Base-by-base conservation (phyloP, 1,140 invertebrate species). In the Mercenaria mercenaria region DNA sequence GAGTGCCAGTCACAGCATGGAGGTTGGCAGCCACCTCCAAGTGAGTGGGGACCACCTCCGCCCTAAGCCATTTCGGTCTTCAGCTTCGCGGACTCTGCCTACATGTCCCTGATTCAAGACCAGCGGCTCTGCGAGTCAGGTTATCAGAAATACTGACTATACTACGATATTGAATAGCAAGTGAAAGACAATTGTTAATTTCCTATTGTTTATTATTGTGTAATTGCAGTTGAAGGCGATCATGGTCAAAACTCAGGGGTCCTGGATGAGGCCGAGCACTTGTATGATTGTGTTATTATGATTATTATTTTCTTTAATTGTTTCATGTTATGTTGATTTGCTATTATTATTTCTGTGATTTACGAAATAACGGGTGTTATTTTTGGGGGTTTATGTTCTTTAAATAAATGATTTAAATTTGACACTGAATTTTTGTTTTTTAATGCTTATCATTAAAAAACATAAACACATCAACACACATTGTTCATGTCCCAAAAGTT, bases 371-470 rank as follows among this genome's bases (percentile, higher is more conserved):
- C 43, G 82, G 64, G 82, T 67, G 56, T 64, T 84, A 67, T 84
- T 69, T 41, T 84, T 69, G 59, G 32, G 29, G 32, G 82, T 84
- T 84, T 84, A 67, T 84, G 64, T 67, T 69, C 56, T 39, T 39
- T 41, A 74, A 74, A 74, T 74, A 74, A 86, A 74, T 74, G 64
- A 86, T 86, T 86, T 50, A 86, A 86, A 86, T 39, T 56, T 86
- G 64, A 84, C 59, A 84, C 64, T 84, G 56, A 86, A 50, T 86
- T 86, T 74, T 52, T 72, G 43, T 72, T 74, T 76, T 76, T 86
- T 86, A 86, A 86, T 86, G 69, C 69, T 50, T 86, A 86, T 86
- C 69, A 86, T 47, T 74, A 86, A 39, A 86, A 74, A 86, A 86
- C 83, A 86, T 72, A 74, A 86, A 86, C 69, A 72, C 83, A 86